These are phyloP conservation scores for Neodontobutis hainanensis DNA, from an alignment of 2,113 vertebrate genomes.

Conservation along the genomic window DNA sequence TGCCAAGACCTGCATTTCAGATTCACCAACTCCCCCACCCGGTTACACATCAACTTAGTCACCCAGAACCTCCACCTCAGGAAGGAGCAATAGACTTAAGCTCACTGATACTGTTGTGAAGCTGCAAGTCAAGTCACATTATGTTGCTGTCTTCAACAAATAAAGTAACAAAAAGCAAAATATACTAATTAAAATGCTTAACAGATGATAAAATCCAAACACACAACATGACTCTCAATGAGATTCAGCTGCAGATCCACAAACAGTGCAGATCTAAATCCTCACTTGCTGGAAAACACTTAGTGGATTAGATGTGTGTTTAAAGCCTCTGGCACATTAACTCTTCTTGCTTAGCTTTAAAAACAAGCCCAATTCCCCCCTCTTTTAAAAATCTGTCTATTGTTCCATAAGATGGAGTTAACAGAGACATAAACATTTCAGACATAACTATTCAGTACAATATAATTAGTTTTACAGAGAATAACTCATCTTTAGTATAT, in stretches of 20 bases:
- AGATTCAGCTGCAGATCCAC: constrained; percentile 4
- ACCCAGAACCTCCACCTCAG: not conserved
- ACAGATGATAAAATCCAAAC: no score
- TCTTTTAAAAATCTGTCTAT: no score
- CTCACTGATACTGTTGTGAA: constrained; percentile 10
- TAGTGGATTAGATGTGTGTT: constrained; percentile 10
- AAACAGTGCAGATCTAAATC: constrained; percentile 4
- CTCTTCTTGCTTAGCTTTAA: constrained; percentile 7
- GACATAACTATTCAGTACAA: no score
- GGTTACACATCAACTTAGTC: constrained; percentile 46
- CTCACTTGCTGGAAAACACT: constrained; percentile 18
- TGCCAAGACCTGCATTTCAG: constrained; percentile 25
- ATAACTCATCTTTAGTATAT: not conserved
- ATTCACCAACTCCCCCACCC: constrained; percentile 22
- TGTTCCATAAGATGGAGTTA: no score
- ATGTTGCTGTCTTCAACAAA: no score
- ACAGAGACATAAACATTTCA: no score
- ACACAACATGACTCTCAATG: constrained; percentile 1
- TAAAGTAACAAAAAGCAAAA: no score
- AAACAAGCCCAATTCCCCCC: not conserved
- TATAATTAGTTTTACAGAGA: no score
- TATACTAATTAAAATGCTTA: no score
- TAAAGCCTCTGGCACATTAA: constrained; percentile 6
- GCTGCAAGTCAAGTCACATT: not conserved
- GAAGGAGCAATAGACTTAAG: not conserved